Evolutionary conservation across 2,797 vertebrate genomes (phyloP), one percentile per base, ranked within the genome.

Genomic region (Myotis daubentonii): DNA sequence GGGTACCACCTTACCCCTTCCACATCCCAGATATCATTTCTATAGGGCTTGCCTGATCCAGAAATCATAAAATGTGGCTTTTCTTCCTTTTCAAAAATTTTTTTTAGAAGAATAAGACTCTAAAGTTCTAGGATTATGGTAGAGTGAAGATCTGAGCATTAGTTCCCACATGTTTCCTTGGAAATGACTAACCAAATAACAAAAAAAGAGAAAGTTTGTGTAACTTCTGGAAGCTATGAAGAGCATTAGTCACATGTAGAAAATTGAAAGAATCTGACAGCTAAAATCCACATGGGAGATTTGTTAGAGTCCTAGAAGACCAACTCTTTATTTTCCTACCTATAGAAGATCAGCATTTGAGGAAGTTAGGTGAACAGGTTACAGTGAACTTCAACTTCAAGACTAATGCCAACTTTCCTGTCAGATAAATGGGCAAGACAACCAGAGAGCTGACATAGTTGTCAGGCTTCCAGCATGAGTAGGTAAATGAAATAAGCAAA

Each of bases 211-310:
- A 87, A 89, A 83, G n/a, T 13, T 87, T 92, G 12, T 8, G 57
- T 84, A 70, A 28, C 51, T 22, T 87, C n/a, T 91, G 60, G 72
- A 57, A 78, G 62, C 62, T 47, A 28, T 44, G 22, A 30, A 53
- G 8, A 81, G 0, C 7, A 38, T n/a, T 38, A 33, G 6, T 17
- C 8, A 55, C 1, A 11, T 30, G 6, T 36, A 81, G 30, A 87
- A 75, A 96, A 92, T 57, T 76, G 28, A 71, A 94, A 89, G 38
- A 82, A 70, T 89, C 25, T 81, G 33, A 89, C 38, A 83, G n/a
- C 22, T 20, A 53, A 57, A 0, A 33, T 8, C 89, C 57, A 57
- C 5, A 5, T 6, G 16, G 16, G 66, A 90, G 17, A 80, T 82
- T 33, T 68, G 6, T 49, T 70, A 3, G n/a, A 75, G 20, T 10